phyloP scores from a whole-genome alignment of 1,140 invertebrate genomes.

The Dendrolimus kikuchii region DNA sequence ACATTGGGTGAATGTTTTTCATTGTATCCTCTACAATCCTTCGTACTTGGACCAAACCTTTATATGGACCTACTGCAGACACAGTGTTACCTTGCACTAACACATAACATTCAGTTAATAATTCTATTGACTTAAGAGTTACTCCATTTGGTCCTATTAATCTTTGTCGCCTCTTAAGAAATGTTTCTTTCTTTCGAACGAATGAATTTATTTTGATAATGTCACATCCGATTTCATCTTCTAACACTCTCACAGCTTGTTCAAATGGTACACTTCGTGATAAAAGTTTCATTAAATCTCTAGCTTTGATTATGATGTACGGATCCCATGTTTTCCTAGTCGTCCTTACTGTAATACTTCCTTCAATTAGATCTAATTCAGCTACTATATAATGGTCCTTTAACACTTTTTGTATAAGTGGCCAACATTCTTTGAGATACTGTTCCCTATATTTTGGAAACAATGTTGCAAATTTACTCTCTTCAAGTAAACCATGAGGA shows the following conservation, averaged over 20 bases:
- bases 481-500: conserved; percentile 82
- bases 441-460: conserved; percentile 94
- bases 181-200: conserved; percentile 94
- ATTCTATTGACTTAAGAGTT: conserved; percentile 97
- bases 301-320: conserved; percentile 96
- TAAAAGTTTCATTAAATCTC: conserved; percentile 96
- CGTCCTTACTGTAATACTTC: conserved; percentile 95
- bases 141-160: conserved; percentile 97
- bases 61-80: conserved; percentile 94
- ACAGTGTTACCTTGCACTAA: conserved; percentile 99
- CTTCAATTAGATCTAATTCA: conserved; percentile 96
- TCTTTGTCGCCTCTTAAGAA: conserved; percentile 95
- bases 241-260: conserved; percentile 87
- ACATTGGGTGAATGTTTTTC: conserved; percentile 99
- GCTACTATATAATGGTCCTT: conserved; percentile 86
- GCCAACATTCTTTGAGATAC: conserved; percentile 97
- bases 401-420: conserved; percentile 91
- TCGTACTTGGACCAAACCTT: conserved; percentile 93
- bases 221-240: conserved; percentile 95
- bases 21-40: conserved; percentile 97
- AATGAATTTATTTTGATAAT: conserved; percentile 97
- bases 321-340: conserved; percentile 99
- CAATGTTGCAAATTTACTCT: conserved; percentile 81
- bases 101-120: conserved; percentile 98
- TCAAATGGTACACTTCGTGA: conserved; percentile 98